Base-by-base conservation (phyloP, 1,140 invertebrate genomes). In the Mactra quadrangularis region DNA sequence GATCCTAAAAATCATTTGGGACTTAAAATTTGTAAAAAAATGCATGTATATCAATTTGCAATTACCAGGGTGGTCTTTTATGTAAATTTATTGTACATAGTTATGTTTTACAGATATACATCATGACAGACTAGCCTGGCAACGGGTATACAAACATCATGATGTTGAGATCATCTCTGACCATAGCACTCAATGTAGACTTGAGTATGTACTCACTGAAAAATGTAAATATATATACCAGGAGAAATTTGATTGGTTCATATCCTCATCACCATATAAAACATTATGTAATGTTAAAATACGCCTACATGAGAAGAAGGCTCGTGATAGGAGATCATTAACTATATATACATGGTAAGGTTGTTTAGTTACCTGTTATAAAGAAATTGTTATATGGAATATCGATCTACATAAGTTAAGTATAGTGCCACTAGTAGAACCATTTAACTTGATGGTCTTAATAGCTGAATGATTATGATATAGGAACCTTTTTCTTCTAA, bases 51-150 rank as follows among this genome's bases (percentile, higher is more conserved):
- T n/a, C n/a, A n/a, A n/a, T n/a, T n/a, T n/a, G n/a, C n/a, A n/a
- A n/a, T n/a, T n/a, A n/a, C n/a, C n/a, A n/a, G n/a, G n/a, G n/a
- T n/a, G n/a, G n/a, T n/a, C n/a, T n/a, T n/a, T n/a, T n/a, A n/a
- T n/a, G n/a, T n/a, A n/a, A n/a, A n/a, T n/a, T n/a, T n/a, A n/a
- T n/a, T n/a, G 15, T 15, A 41, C 38, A 41, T 7, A 41, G n/a
- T 45, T 66, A n/a, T 66, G 3, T 66, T 45, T 66, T 47, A 17
- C 35, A 66, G 62, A 66, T 1, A 7, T 66, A 25, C 35, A 38
- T 22, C 19, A 45, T 38, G 41, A 47, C 22, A 22, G 17, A 17
- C 35, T 45, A 45, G 38, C 62, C n/a, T 66, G 62, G 62, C 1
- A 35, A 7, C 62, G 45, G 17, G 15, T 66, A 25, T 35, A 66